Conservation (phyloP, 1,140 invertebrate species). For the Drosophila ercepeae region DNA sequence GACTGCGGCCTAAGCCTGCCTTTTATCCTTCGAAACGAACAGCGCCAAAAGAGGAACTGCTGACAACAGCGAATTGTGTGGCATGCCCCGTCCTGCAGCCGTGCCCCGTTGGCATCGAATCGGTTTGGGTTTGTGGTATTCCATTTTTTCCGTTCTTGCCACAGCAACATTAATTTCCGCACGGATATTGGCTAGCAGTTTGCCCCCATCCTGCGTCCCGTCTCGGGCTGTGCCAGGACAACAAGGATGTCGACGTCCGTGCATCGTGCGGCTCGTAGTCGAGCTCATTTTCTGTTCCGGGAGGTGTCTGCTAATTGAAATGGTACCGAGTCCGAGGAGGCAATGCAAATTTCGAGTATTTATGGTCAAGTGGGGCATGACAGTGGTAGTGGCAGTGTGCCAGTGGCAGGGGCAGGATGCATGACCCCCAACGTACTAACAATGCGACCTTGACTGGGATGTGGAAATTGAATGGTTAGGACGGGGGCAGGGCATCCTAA, state of each 20-base stretch:
- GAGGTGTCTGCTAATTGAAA: slow-evolving; percentile 74
- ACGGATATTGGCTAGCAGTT: slow-evolving; percentile 72
- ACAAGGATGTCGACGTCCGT: slow-evolving; percentile 11
- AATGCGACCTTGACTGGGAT: slow-evolving; percentile 22
- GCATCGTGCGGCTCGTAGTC: background rate
- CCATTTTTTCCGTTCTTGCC: slow-evolving; percentile 40
- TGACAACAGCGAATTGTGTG: slow-evolving; percentile 56
- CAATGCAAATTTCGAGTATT: slow-evolving; percentile 54
- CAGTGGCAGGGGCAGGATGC: slow-evolving; percentile 13
- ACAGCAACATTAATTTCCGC: slow-evolving; percentile 77
- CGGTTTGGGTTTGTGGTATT: slow-evolving; percentile 53
- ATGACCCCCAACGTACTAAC: slow-evolving; percentile 39
- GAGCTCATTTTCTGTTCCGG: slow-evolving; percentile 15
- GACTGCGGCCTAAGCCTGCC: slow-evolving; percentile 52
- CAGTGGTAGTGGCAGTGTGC: slow-evolving; percentile 1
- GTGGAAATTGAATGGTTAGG: slow-evolving; percentile 10
- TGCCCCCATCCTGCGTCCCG: slow-evolving; percentile 10
- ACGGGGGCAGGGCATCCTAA: slow-evolving; percentile 3
- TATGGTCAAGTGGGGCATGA: slow-evolving; percentile 47
- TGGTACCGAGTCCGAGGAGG: slow-evolving; percentile 18
- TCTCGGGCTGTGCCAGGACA: slow-evolving; percentile 13
- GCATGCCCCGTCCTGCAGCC: slow-evolving; percentile 15
- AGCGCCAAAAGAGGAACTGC: slow-evolving; percentile 55
- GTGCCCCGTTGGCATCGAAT: slow-evolving; percentile 25
- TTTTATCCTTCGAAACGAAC: slow-evolving; percentile 52